Evolutionary conservation across 2,888 invertebrate species (phyloP), one percentile per base, ranked within the genome.

Genomic region (Pseudolycoriella hygida): DNA sequence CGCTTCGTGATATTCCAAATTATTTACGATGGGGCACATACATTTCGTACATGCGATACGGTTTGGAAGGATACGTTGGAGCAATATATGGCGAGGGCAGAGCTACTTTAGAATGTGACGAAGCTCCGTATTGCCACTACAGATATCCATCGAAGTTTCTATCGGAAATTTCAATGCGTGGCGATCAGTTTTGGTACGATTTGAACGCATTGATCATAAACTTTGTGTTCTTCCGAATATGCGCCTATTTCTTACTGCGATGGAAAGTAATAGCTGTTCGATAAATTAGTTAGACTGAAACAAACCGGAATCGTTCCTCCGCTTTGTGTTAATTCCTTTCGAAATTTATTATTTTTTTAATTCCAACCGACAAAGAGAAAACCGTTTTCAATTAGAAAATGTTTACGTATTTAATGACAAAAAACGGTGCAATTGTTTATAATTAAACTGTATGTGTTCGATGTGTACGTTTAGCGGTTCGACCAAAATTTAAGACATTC

Each of bases 1-100:
- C 85, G 2, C 69, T 94, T 30, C 72, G 80, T 1, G 92, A 93
- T 59, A 72, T 94, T 47, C 94, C 94, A 0, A 55, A 61, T 1
- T 90, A 90, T 61, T 67, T 96, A 3, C 76, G 80, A 57, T 94
- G 93, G 93, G 83, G 94, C 0, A 87, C 87, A 34, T 86, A 92
- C 60, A 69, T 90, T 49, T 93, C 93, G 6, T 94, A 90, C 60
- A 68, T 93, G 44, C 73, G 92, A 44, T 96, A 92, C 59, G 88
- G 88, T 1, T 73, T 94, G 42, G 93, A 94, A 62, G 93, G 92
- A 42, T 77, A 76, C 53, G 77, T 87, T 4, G 75, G 76, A 6
- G 80, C 86, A 3, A 80, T 94, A 51, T 96, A 93, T 57, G 92
- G 93, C 0, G 66, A 79, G 48, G 68, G 82, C 50, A 69, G 94